Percentiles rank a stretch among this genome's conserved stretches.
These are phyloP conservation scores for Euglossa dilemma DNA, from an alignment of 1,140 invertebrate genomes.

Conservation along the genomic window DNA sequence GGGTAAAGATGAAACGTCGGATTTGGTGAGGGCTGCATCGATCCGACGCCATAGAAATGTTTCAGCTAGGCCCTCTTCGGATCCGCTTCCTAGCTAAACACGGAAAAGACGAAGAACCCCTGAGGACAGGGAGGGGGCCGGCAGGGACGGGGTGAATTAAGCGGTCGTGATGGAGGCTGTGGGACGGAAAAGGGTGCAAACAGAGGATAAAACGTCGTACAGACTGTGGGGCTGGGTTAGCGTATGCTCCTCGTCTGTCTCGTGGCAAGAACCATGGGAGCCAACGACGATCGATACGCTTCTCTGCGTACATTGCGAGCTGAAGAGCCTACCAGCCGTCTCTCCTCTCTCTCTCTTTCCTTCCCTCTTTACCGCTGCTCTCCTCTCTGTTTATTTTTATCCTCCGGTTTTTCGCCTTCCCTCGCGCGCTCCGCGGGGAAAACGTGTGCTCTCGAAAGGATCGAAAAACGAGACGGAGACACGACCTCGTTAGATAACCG, in stretches of 20 bases:
- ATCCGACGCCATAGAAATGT: neutral
- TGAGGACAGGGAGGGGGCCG: neutral
- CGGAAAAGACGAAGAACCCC: conserved; percentile 29
- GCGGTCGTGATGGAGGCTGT: conserved; percentile 75
- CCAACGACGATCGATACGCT: conserved; percentile 63
- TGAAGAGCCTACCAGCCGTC: conserved; percentile 70
- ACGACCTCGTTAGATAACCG: neutral
- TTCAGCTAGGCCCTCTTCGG: conserved; percentile 25
- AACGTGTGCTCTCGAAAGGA: conserved; percentile 7
- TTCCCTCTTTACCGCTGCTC: neutral
- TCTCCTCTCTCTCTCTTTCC: neutral
- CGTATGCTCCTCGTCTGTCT: conserved; percentile 81
- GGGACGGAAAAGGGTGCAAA: conserved; percentile 60
- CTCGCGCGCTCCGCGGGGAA: neutral
- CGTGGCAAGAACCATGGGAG: conserved; percentile 59
- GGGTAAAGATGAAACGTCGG: neutral
- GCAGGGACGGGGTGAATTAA: conserved; percentile 59
- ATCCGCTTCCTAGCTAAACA: conserved; percentile 52
- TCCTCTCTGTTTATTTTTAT: neutral
- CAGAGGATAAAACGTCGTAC: conserved; percentile 55
- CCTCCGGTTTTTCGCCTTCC: neutral
- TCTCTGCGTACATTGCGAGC: conserved; percentile 72
- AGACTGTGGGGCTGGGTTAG: conserved; percentile 68
- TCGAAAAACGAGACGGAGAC: neutral
- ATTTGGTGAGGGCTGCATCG: conserved; percentile 13